Conservation (phyloP, 2,113 vertebrate genomes). For the Microtus richardsoni region DNA sequence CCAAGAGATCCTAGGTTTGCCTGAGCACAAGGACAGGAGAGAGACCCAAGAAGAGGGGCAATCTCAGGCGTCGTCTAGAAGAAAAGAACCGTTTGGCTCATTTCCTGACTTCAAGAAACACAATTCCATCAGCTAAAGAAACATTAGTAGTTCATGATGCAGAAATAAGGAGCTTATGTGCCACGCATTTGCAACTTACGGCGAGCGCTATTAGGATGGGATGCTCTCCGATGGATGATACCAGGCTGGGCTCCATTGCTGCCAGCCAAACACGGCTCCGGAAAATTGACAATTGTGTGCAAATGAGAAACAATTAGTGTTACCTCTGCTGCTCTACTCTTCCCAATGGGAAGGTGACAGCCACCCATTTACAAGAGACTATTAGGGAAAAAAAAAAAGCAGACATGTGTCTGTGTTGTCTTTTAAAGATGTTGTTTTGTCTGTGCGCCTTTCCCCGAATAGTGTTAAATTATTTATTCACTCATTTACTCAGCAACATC, state of each 20-base stretch:
- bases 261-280: slow-evolving; percentile 80
- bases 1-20: slow-evolving; percentile 72
- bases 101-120: slow-evolving; percentile 81
- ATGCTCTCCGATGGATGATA: slow-evolving; percentile 74
- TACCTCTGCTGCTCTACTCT: slow-evolving; percentile 58
- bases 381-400: slow-evolving; percentile 42
- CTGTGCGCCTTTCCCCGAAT: not conserved
- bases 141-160: slow-evolving; percentile 88
- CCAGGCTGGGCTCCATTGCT: slow-evolving; percentile 75
- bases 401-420: slow-evolving; percentile 57
- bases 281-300: slow-evolving; percentile 75
- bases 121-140: slow-evolving; percentile 84
- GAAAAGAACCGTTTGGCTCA: slow-evolving; percentile 76
- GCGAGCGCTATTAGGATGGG: slow-evolving; percentile 82
- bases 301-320: slow-evolving; percentile 77
- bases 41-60: slow-evolving; percentile 51
- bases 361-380: not conserved
- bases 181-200: slow-evolving; percentile 83
- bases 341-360: slow-evolving; percentile 66
- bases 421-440: slow-evolving; percentile 61
- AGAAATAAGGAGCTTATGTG: slow-evolving; percentile 86
- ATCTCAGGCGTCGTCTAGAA: slow-evolving; percentile 51
- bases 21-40: slow-evolving; percentile 37
- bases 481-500: slow-evolving; percentile 56
- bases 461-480: slow-evolving; percentile 48